These are phyloP conservation scores for Mystacornis crossleyi DNA, from an alignment of 2,113 vertebrate genomes.

Conservation along the genomic window DNA sequence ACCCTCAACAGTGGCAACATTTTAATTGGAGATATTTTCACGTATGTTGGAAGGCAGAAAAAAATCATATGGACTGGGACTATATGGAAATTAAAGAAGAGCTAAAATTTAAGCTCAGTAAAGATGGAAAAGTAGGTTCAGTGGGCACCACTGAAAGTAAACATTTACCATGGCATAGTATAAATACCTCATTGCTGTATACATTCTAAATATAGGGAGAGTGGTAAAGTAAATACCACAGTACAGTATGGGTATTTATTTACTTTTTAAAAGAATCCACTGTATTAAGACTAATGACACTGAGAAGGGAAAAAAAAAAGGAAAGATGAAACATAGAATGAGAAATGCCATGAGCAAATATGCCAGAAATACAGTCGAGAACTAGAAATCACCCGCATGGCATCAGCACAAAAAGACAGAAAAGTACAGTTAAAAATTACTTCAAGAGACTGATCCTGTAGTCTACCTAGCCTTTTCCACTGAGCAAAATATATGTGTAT, in stretches of 20 bases:
- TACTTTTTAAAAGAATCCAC: slow-evolving; percentile 38
- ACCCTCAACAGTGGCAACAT: not conserved
- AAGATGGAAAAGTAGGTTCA: slow-evolving; percentile 60
- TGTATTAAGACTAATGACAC: slow-evolving; percentile 34
- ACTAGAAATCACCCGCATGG: not conserved
- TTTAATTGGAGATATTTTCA: not conserved
- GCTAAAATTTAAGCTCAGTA: slow-evolving; percentile 15
- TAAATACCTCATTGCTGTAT: slow-evolving; percentile 63
- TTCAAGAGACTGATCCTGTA: not conserved
- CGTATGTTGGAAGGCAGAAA: not conserved
- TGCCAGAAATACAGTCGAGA: not conserved
- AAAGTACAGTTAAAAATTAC: not conserved
- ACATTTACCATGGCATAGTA: slow-evolving; percentile 68
- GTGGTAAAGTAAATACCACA: slow-evolving; percentile 51
- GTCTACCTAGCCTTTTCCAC: not conserved
- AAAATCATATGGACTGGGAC: not conserved
- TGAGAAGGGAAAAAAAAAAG: not conserved
- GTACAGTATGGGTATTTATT: slow-evolving; percentile 61
- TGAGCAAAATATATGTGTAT: not conserved
- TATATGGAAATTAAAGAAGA: slow-evolving; percentile 3
- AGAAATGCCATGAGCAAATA: not conserved
- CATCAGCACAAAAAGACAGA: not conserved
- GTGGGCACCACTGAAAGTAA: slow-evolving; percentile 52
- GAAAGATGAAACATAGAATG: not conserved
- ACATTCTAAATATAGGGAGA: slow-evolving; percentile 65